Base-by-base conservation (phyloP, 2,888 invertebrate genomes). In the Drosophila falleni region DNA sequence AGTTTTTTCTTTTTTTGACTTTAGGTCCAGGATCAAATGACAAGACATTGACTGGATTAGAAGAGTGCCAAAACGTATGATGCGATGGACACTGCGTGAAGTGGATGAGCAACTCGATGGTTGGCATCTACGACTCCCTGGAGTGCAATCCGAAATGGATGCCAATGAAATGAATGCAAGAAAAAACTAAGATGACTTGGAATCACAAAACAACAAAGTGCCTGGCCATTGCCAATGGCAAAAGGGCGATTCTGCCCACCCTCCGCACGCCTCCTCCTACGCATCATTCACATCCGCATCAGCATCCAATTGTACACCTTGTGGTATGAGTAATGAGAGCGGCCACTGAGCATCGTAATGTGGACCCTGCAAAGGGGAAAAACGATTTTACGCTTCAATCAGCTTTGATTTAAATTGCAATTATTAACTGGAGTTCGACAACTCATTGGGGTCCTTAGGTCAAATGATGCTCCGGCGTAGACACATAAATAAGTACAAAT, bases 121-220 rank as follows among this genome's bases (percentile, higher is more conserved):
- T 59, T 68, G 78, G 67, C 71, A 62, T 80, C 80, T 83, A 90
- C 80, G 78, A 78, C 83, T 90, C 90, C 90, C 90, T 81, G 58
- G 90, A 91, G 90, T 88, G 83, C 89, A 90, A 91, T 90, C 90
- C 81, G 87, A 81, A 87, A 89, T 89, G 81, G 89, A 89, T 73
- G 84, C 89, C 89, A 79, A 88, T 82, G 80, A 85, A 85, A 82
- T 67, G 82, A 87, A 82, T 85, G 81, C 79, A 74, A 74, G 81
- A 68, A 85, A 80, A 73, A 81, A 75, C 56, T 15, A 81, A 79
- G 82, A 70, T 60, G 63, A 55, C 70, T 78, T 64, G 46, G 33
- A 42, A 69, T 71, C 81, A 65, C 46, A 46, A 55, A 50, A 55
- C 61, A 62, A 69, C 66, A 68, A 71, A 71, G 64, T 53, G 63